Evolutionary conservation across 1,140 invertebrate genomes (phyloP).

Genomic region (Leucophenga varia): DNA sequence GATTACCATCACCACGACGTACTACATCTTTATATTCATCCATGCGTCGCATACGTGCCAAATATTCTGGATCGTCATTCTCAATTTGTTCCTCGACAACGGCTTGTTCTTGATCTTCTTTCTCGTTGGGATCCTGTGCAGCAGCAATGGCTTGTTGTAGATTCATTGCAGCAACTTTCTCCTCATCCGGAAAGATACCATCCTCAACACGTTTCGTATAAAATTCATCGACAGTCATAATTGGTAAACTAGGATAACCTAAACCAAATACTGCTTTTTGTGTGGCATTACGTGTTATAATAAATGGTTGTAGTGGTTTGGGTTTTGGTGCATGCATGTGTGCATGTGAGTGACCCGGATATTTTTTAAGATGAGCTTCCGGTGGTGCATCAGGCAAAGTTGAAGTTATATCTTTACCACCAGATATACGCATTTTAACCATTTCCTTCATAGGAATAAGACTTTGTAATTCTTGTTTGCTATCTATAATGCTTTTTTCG

Average conservation of each 20-base stretch:
- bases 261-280: constrained; percentile 93
- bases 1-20: constrained; percentile 84
- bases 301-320: constrained; percentile 81
- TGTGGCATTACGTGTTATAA: constrained; percentile 84
- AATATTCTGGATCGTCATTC: constrained; percentile 73
- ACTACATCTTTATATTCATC: constrained; percentile 94
- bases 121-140: constrained; percentile 61
- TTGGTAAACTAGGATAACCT: constrained; percentile 92
- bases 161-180: constrained; percentile 45
- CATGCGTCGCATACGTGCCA: constrained; percentile 69
- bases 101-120: constrained; percentile 63
- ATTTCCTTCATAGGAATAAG: constrained; percentile 73
- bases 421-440: constrained; percentile 64
- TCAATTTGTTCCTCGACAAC: constrained; percentile 66
- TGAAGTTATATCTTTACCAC: constrained; percentile 15
- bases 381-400: constrained; percentile 1
- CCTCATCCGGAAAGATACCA: constrained; percentile 66
- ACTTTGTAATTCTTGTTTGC: constrained; percentile 76
- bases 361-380: too few species aligned
- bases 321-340: constrained; percentile 25
- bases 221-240: constrained; percentile 93
- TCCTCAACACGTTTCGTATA: constrained; percentile 84
- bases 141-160: constrained; percentile 44
- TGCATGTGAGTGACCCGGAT: constrained; percentile 19
- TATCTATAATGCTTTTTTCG: constrained; percentile 72